These are phyloP conservation scores for Tetragnatha versicolor DNA, from an alignment of 1,140 invertebrate genomes.

Conservation along the genomic window DNA sequence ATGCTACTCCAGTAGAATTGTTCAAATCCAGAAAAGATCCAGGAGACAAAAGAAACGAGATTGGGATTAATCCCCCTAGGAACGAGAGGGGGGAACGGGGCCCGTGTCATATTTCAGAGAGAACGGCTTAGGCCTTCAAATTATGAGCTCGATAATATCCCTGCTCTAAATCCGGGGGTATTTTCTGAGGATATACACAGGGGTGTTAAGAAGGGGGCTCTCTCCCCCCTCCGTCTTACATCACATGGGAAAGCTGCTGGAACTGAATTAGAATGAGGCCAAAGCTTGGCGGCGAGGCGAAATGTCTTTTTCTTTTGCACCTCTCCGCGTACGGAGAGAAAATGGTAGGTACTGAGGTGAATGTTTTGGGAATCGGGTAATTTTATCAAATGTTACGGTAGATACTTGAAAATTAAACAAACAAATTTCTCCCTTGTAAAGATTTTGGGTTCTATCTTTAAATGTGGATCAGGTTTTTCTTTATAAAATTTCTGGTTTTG, in stretches of 20 bases:
- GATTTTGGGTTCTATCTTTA: too few species aligned
- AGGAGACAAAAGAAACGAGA: slow-evolving; percentile 32
- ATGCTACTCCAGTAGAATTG: not conserved
- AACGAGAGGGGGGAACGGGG: slow-evolving; percentile 18
- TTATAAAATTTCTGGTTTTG: too few species aligned
- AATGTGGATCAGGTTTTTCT: too few species aligned
- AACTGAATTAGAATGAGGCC: slow-evolving; percentile 7
- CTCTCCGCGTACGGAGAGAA: too few species aligned
- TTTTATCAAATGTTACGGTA: too few species aligned
- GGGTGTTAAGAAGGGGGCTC: slow-evolving; percentile 8
- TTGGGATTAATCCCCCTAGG: slow-evolving; percentile 40
- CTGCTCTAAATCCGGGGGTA: slow-evolving; percentile 40
- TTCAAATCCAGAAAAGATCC: not conserved
- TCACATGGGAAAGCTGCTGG: slow-evolving; percentile 22
- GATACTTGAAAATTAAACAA: too few species aligned
- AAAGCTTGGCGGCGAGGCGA: slow-evolving; percentile 3
- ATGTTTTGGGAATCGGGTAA: too few species aligned
- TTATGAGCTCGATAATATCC: slow-evolving; percentile 54
- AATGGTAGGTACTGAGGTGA: too few species aligned
- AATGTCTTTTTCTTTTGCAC: too few species aligned
- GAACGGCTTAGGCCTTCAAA: slow-evolving; percentile 45
- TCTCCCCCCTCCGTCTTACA: slow-evolving; percentile 2
- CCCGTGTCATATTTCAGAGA: slow-evolving; percentile 33
- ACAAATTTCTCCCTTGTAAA: too few species aligned
- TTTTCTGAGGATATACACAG: slow-evolving; percentile 26